Conservation (phyloP, 2,113 vertebrate species). For the Acrocephalus arundinaceus region DNA sequence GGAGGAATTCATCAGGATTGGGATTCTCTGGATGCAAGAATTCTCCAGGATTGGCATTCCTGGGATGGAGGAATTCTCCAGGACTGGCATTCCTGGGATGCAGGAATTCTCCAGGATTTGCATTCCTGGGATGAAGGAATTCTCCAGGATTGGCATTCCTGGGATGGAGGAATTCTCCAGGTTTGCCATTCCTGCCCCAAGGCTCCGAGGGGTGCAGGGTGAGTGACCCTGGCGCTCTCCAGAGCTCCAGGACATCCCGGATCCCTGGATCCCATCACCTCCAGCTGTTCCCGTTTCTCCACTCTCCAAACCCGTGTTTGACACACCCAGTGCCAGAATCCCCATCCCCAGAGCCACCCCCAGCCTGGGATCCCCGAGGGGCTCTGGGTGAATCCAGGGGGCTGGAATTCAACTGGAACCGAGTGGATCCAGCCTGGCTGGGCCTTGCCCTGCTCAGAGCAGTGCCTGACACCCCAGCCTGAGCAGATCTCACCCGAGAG, state of each 20-base stretch:
- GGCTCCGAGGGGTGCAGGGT: no score
- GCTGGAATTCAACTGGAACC: neutral
- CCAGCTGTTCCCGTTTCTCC: neutral
- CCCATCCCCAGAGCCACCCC: neutral
- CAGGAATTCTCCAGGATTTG: no score
- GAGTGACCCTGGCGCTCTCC: neutral
- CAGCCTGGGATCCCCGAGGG: neutral
- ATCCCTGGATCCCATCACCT: neutral
- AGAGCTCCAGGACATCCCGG: neutral
- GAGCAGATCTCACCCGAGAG: neutral
- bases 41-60: neutral
- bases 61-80: neutral
- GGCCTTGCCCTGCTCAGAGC: neutral
- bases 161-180: no score
- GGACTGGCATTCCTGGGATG: neutral
- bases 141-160: neutral
- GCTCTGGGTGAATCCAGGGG: neutral
- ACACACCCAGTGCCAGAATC: accelerated
- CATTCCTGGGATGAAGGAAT: no score
- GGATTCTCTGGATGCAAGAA: neutral
- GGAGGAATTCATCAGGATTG: neutral
- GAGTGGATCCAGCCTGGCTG: neutral
- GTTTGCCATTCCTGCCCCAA: neutral
- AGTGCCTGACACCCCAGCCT: accelerated
- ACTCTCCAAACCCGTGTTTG: neutral